Evolutionary conservation across 2,113 vertebrate species (phyloP).

Genomic region (Varanus salvator): DNA sequence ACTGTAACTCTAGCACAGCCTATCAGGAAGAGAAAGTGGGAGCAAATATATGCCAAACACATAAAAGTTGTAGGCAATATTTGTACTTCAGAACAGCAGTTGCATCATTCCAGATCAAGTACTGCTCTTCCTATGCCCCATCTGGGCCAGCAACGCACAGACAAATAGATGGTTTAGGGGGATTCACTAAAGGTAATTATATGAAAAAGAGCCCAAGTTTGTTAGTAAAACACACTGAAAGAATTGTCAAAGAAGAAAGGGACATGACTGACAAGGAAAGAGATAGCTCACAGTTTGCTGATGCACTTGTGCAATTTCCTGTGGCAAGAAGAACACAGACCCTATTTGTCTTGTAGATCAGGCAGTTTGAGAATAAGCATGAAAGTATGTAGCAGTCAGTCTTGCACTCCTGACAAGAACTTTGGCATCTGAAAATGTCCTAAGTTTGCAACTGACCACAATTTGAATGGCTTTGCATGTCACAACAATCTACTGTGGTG

Average conservation of each 20-base stretch:
- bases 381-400: neutral
- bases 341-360: neutral
- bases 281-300: neutral
- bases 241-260: neutral
- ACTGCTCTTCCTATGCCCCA: neutral
- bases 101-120: neutral
- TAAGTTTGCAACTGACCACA: neutral
- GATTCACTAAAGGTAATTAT: neutral
- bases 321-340: neutral
- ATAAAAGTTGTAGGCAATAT: neutral
- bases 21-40: neutral
- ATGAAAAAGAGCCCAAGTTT: neutral
- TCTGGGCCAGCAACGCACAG: slow-evolving; percentile 7
- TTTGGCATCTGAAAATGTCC: neutral
- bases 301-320: neutral
- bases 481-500: too few relatives aligned
- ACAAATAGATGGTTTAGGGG: slow-evolving; percentile 14
- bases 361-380: neutral
- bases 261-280: neutral
- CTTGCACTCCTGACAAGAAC: neutral
- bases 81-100: rapidly evolving
- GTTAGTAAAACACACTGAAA: neutral
- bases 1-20: neutral
- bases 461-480: too few relatives aligned
- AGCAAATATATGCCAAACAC: neutral